Evolutionary conservation across 1,140 invertebrate species (phyloP).

Genomic region (Camponotus floridanus): DNA sequence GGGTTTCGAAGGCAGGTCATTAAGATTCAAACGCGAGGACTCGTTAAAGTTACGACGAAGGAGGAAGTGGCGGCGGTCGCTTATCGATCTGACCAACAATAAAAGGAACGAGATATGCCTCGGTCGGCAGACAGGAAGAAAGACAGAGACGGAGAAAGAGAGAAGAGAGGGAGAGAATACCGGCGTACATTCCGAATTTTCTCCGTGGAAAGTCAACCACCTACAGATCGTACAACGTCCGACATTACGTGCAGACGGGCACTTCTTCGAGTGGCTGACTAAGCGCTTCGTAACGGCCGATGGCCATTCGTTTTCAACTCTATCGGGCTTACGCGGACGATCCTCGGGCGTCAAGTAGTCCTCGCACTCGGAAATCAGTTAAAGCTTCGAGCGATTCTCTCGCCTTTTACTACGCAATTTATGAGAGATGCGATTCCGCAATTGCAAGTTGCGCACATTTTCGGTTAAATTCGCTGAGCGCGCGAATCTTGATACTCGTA

Average conservation of each 20-base stretch:
- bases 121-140: background rate
- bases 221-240: slow-evolving; percentile 60
- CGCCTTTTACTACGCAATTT: slow-evolving; percentile 29
- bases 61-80: slow-evolving; percentile 33
- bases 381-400: slow-evolving; percentile 45
- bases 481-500: background rate
- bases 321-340: slow-evolving; percentile 69
- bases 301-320: slow-evolving; percentile 76
- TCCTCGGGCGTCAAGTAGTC: slow-evolving; percentile 61
- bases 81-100: slow-evolving; percentile 58
- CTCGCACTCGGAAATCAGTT: slow-evolving; percentile 39
- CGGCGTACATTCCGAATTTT: slow-evolving; percentile 66
- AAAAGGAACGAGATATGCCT: slow-evolving; percentile 56
- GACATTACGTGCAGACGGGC: slow-evolving; percentile 78
- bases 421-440: slow-evolving; percentile 18
- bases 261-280: slow-evolving; percentile 78
- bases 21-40: slow-evolving; percentile 61
- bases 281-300: slow-evolving; percentile 75
- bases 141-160: background rate
- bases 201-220: slow-evolving; percentile 55
- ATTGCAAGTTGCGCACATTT: background rate
- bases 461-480: background rate
- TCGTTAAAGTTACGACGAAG: slow-evolving; percentile 49
- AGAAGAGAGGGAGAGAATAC: background rate
- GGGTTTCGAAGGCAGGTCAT: slow-evolving; percentile 39